Conservation (phyloP, 2,888 invertebrate genomes). For the Diarsia rubi region DNA sequence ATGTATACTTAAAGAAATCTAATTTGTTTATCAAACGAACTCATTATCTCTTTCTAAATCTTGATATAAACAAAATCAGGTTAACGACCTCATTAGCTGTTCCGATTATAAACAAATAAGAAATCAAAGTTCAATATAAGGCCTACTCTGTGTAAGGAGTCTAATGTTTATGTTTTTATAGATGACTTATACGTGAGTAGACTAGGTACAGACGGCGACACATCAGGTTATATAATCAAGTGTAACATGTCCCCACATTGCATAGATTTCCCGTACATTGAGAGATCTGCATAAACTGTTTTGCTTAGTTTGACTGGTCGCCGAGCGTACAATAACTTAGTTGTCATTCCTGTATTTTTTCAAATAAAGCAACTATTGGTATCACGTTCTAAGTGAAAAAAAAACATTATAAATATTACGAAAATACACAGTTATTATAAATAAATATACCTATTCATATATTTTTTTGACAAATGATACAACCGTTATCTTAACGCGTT, state of each 20-base stretch:
- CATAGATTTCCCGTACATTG: not conserved
- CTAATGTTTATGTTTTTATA: not conserved
- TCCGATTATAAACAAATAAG: conserved; percentile 3
- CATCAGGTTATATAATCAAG: too few species aligned
- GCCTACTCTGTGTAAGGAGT: not conserved
- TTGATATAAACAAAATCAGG: conserved; percentile 41
- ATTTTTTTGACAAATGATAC: conserved; percentile 39
- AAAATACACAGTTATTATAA: too few species aligned
- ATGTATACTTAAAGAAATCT: conserved; percentile 16
- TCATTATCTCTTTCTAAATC: conserved; percentile 44
- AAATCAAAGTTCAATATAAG: conserved; percentile 21
- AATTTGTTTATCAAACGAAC: conserved; percentile 32
- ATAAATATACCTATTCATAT: not conserved
- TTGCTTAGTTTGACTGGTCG: not conserved
- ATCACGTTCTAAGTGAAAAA: not conserved
- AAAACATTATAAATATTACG: not conserved
- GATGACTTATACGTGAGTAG: not conserved
- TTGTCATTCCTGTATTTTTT: not conserved
- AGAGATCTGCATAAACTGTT: not conserved
- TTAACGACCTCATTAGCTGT: conserved; percentile 41
- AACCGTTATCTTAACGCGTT: conserved; percentile 48
- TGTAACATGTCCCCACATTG: too few species aligned
- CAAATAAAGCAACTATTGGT: not conserved
- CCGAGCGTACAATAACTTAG: not conserved
- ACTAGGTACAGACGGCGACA: too few species aligned